Base-by-base conservation (phyloP, 2,888 invertebrate species). In the Noctua fimbriata region DNA sequence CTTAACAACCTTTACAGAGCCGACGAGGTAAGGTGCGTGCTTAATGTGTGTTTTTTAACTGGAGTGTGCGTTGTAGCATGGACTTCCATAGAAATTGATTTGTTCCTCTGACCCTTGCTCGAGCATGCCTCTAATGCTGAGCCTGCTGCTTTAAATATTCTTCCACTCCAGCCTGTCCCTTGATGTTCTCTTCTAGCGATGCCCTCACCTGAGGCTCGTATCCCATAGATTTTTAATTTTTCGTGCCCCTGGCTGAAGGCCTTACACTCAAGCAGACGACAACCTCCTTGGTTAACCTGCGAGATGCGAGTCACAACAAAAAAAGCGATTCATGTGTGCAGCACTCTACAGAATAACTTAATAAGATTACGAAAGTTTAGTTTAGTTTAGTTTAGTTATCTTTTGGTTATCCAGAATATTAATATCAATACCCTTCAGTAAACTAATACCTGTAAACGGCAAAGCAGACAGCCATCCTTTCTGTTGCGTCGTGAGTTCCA, bases 391-490 rank as follows among this genome's bases (percentile, higher is more conserved):
- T n/a, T n/a, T n/a, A n/a, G n/a, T n/a, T 10, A 63, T 63, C 10
- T 63, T 32, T 32, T 63, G 21, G 32, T 32, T 1, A 32, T 3
- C 2, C 32, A 63, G 32, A 63, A 10, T 63, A 63, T 63, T 63
- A 55, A 4, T 55, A 55, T 24, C 9, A 24, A n/a, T 24, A n/a
- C 14, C 58, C n/a, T 58, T 36, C 1, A 36, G 21, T 21, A 36
- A 36, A 65, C 16, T 18, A 18, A 28, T 4, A 97, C 98, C 98
- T 78, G 98, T 92, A 89, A 98, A 98, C 2, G 98, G 97, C 63
- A 98, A 97, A 6, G 98, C 98, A 12, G 97, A 97, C 0, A 98
- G 93, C 91, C 98, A 94, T 0, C 98, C 98, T 89, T 98, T 97
- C 88, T 98, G 97, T 10, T 95, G 92, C 70, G 97, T 92, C 6